phyloP scores from a whole-genome alignment of 2,113 vertebrate genomes.

The Sminthopsis crassicaudata region DNA sequence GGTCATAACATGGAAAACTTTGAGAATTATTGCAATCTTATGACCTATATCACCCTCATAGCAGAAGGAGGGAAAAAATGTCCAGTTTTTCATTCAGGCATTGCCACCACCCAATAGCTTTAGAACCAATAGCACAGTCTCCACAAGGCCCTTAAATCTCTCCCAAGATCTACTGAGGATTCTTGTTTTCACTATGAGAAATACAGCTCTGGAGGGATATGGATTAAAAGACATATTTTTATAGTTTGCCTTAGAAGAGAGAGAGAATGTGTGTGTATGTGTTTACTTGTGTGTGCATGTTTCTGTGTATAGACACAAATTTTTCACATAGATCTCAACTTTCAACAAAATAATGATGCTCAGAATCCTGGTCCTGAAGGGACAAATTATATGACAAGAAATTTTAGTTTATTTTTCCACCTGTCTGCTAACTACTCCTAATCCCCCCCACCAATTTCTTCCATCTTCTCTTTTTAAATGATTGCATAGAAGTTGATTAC shows the following conservation, averaged over 20 bases:
- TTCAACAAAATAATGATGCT: not conserved
- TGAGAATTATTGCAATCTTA: not conserved
- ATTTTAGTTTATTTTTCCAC: slow-evolving; percentile 8
- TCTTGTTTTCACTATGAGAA: not conserved
- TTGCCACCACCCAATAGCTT: not conserved
- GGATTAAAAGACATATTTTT: not conserved
- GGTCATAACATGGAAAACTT: not conserved
- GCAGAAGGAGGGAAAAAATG: not conserved
- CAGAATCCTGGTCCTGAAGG: slow-evolving; percentile 24
- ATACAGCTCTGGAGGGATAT: not conserved
- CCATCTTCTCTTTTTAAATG: slow-evolving; percentile 29
- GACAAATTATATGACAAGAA: not conserved
- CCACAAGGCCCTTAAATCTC: not conserved
- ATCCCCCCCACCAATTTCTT: not conserved
- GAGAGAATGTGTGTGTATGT: not conserved
- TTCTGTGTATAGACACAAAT: slow-evolving; percentile 7
- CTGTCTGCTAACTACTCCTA: not conserved
- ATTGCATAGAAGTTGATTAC: slow-evolving; percentile 22
- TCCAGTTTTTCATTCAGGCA: not conserved
- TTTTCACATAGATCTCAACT: not conserved
- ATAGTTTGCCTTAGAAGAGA: slow-evolving; percentile 6
- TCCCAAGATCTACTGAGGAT: slow-evolving; percentile 2
- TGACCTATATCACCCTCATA: not conserved
- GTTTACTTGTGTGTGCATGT: not conserved
- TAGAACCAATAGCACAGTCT: not conserved